Evolutionary conservation across 2,888 invertebrate species (phyloP).

Genomic region (Merodon equestris): DNA sequence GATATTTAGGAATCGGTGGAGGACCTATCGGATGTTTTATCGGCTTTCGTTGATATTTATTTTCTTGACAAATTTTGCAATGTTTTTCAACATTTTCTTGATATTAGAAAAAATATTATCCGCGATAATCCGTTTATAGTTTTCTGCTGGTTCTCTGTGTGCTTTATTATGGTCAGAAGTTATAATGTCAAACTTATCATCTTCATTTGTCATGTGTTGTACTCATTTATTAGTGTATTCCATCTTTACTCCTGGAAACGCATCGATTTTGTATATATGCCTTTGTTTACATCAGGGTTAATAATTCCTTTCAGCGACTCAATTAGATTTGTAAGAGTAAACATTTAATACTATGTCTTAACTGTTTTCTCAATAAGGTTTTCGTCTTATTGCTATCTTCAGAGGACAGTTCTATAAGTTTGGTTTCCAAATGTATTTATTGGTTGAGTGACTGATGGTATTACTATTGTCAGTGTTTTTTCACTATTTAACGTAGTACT

Average conservation of each 20-base stretch:
- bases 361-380: constrained; percentile 14
- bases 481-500: constrained; percentile 5
- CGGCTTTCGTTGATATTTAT: constrained; percentile 18
- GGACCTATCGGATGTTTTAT: constrained; percentile 9
- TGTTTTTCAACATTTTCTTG: constrained; percentile 4
- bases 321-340: too few species aligned
- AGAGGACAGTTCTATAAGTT: constrained; percentile 1
- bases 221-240: background rate
- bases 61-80: constrained; percentile 22
- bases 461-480: constrained; percentile 7
- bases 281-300: background rate
- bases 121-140: constrained; percentile 26
- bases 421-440: constrained; percentile 23
- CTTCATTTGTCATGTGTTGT: background rate
- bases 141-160: constrained; percentile 32
- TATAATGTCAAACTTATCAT: constrained; percentile 26
- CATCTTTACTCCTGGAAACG: background rate
- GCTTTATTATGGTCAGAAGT: constrained; percentile 27
- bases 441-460: constrained; percentile 12
- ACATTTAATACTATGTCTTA: constrained; percentile 19
- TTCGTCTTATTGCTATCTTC: constrained; percentile 18
- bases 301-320: background rate
- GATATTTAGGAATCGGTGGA: constrained; percentile 24
- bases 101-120: constrained; percentile 34
- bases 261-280: background rate